These are phyloP conservation scores for Leptosomus discolor DNA, from an alignment of 2,113 vertebrate species.

Conservation along the genomic window DNA sequence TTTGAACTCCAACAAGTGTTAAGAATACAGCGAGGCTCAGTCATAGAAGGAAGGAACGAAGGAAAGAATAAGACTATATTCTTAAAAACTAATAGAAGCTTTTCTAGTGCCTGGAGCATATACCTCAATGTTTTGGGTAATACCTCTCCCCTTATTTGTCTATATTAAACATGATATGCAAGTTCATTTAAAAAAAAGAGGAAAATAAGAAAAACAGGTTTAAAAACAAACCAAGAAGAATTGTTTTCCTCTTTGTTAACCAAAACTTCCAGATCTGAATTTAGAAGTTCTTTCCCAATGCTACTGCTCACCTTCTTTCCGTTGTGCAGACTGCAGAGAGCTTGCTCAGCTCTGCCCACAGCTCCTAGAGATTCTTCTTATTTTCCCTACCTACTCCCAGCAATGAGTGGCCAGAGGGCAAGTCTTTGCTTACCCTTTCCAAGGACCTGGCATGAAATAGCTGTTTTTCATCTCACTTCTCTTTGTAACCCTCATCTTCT, in stretches of 20 bases:
- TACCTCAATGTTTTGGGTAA: background rate
- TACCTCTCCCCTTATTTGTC: background rate
- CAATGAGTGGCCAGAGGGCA: background rate
- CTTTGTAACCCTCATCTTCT: background rate
- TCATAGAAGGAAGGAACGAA: background rate
- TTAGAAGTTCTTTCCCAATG: background rate
- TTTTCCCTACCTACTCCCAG: background rate
- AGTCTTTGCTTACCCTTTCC: background rate
- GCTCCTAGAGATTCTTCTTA: background rate
- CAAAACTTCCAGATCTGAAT: background rate
- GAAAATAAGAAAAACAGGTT: background rate
- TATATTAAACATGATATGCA: background rate
- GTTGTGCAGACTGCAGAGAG: background rate
- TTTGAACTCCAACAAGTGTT: background rate
- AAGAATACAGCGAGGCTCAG: background rate
- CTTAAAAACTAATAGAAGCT: background rate
- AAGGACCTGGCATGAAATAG: background rate
- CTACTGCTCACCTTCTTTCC: background rate
- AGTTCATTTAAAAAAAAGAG: background rate
- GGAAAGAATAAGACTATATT: background rate
- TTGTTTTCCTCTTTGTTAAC: background rate
- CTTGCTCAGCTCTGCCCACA: background rate
- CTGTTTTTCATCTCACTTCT: background rate
- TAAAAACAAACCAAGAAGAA: background rate
- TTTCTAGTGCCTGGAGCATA: background rate